Evolutionary conservation across 2,797 vertebrate species (phyloP), one percentile per base, ranked within the genome.

Genomic region (Phoebastria nigripes): DNA sequence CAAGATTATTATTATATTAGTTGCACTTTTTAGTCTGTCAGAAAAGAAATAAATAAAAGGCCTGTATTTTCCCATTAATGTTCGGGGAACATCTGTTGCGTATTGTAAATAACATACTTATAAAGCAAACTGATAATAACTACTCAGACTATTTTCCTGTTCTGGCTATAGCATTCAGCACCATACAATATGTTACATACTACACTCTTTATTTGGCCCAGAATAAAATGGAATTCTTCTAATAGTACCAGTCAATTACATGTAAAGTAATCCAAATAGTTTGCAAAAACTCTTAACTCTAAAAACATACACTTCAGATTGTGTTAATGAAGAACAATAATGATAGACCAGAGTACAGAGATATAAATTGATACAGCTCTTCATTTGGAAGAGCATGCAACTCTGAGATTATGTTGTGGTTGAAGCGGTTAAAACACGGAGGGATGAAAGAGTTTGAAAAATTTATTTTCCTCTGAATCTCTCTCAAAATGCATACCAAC

Each of bases 91-190:
- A 98, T 98, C 98, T 98, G 98, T 97, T 98, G 98, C 97, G 96
- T 98, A 97, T 98, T 97, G 98, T 98, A 98, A 98, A 98, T 98
- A 98, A 97, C 98, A 98, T 98, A 98, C 98, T 98, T 97, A 97
- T 55, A 97, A 98, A 98, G 97, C 96, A 97, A 98, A 96, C 97
- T 97, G 97, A 97, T 97, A 95, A 94, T 96, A 96, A 95, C 91
- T 92, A 95, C 97, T 97, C 97, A 90, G 96, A 94, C 97, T 97
- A 91, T 96, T 97, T 98, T 90, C 80, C 90, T 94, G 73, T 97
- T 95, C 97, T 97, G 70, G 90, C 92, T 94, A 16, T 82, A 97
- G 94, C 82, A 0, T 95, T 96, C 95, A 94, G 96, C 28, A 3
- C 89, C 83, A 67, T 93, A 88, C 94, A 79, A 8, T 95, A 93